phyloP scores from a whole-genome alignment of 2,797 vertebrate species.

The Tadarida brasiliensis region DNA sequence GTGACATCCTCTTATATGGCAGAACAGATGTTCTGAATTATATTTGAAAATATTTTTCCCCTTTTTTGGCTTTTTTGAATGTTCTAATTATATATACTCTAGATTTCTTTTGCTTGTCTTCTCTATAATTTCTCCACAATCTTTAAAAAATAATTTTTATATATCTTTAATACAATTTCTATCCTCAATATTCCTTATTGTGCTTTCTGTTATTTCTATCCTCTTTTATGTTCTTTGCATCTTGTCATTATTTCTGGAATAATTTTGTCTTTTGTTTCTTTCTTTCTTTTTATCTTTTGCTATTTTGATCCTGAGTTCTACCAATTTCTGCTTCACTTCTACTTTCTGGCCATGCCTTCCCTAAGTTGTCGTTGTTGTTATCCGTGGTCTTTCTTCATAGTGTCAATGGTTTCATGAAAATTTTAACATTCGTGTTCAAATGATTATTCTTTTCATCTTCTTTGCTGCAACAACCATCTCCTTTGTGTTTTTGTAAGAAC shows the following conservation, averaged over 20 bases:
- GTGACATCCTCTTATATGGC: not conserved
- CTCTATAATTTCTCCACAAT: not conserved
- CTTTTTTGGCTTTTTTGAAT: not conserved
- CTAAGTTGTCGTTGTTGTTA: not conserved
- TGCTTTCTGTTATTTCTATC: not conserved
- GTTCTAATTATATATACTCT: not conserved
- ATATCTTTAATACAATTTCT: not conserved
- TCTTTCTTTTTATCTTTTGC: not conserved
- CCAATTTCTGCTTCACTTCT: not conserved
- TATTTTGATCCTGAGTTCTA: not conserved
- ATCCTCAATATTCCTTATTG: not conserved
- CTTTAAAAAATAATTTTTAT: not conserved
- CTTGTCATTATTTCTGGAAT: not conserved
- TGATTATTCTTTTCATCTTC: not conserved
- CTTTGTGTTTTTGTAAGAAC: not conserved
- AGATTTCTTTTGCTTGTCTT: not conserved
- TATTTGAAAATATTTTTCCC: not conserved
- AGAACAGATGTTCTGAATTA: not conserved
- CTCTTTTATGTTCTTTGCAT: not conserved
- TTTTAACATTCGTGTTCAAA: not conserved
- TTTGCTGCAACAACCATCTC: not conserved
- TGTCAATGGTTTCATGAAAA: not conserved
- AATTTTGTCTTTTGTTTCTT: not conserved
- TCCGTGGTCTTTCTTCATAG: not conserved
- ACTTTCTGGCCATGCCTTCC: not conserved